Percentiles rank a stretch among this genome's conserved stretches.
Conservation (phyloP, 2,797 vertebrate genomes). For the Austrolebias charrua region DNA sequence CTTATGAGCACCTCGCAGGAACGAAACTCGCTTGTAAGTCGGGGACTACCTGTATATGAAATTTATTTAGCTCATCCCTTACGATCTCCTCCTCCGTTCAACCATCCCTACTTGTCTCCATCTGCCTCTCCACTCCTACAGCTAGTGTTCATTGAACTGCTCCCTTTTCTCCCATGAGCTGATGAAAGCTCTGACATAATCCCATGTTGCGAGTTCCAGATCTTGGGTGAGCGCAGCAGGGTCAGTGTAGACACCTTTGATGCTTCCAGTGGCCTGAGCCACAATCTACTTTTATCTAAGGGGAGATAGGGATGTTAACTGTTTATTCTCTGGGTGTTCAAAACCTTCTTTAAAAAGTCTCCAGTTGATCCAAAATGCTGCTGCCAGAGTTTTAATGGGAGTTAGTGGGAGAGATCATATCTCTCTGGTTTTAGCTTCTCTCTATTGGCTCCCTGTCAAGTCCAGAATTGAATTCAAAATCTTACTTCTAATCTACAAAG, state of each 20-base stretch:
- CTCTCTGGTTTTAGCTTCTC: no score
- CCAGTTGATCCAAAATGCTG: no score
- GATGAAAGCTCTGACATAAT: slow-evolving; percentile 53
- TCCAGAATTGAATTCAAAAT: no score
- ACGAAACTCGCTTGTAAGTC: no score
- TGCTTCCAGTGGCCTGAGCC: slow-evolving; percentile 41
- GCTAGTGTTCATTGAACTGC: slow-evolving; percentile 37
- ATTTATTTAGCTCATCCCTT: slow-evolving; percentile 17
- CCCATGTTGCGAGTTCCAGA: slow-evolving; percentile 34
- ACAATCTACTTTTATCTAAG: slow-evolving; percentile 34
- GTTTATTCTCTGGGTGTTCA: no score
- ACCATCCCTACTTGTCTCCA: slow-evolving; percentile 18
- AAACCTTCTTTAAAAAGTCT: no score
- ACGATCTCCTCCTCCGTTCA: not conserved
- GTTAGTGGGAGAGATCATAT: no score
- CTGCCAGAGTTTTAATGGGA: no score
- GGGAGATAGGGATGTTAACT: slow-evolving; percentile 14
- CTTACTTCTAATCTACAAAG: no score
- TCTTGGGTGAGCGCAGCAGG: slow-evolving; percentile 27
- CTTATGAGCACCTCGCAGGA: no score
- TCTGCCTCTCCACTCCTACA: slow-evolving; percentile 16
- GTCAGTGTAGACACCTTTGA: slow-evolving; percentile 49
- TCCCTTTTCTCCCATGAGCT: slow-evolving; percentile 24
- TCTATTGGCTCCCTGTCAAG: no score
- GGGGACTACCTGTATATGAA: no score